phyloP scores from a whole-genome alignment of 2,888 invertebrate genomes.

The Aporophyla lueneburgensis region DNA sequence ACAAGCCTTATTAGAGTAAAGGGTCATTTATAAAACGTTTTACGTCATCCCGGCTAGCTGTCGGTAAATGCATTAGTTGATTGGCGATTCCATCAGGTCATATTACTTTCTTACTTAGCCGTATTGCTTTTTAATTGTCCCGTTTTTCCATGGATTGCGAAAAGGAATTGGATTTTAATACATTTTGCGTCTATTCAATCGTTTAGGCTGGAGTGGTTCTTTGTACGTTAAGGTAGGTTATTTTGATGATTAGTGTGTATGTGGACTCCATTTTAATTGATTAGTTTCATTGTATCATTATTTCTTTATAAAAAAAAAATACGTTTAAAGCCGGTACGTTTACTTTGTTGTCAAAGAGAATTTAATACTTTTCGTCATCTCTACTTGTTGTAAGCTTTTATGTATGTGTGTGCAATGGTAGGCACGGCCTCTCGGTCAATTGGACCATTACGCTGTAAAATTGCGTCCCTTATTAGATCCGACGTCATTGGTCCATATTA shows the following conservation, averaged over 20 bases:
- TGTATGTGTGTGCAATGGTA: slow-evolving; percentile 31
- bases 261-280: background rate
- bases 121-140: slow-evolving; percentile 65
- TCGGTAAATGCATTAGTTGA: slow-evolving; percentile 67
- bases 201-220: slow-evolving; percentile 8
- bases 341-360: background rate
- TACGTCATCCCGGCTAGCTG: slow-evolving; percentile 62
- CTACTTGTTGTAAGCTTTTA: slow-evolving; percentile 6
- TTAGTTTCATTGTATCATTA: background rate
- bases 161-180: slow-evolving; percentile 42
- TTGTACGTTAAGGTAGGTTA: background rate
- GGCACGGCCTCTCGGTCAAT: slow-evolving; percentile 56
- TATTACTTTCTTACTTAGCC: slow-evolving; percentile 64
- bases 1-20: slow-evolving; percentile 51
- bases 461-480: slow-evolving; percentile 61
- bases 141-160: slow-evolving; percentile 36
- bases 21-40: slow-evolving; percentile 60
- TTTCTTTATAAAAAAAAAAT: background rate
- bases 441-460: slow-evolving; percentile 69
- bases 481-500: slow-evolving; percentile 42
- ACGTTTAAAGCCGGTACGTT: background rate
- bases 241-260: background rate
- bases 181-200: background rate
- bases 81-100: slow-evolving; percentile 61
- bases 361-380: background rate